These are phyloP conservation scores for Hofmannophila pseudospretella DNA, from an alignment of 2,888 invertebrate species.

Conservation along the genomic window DNA sequence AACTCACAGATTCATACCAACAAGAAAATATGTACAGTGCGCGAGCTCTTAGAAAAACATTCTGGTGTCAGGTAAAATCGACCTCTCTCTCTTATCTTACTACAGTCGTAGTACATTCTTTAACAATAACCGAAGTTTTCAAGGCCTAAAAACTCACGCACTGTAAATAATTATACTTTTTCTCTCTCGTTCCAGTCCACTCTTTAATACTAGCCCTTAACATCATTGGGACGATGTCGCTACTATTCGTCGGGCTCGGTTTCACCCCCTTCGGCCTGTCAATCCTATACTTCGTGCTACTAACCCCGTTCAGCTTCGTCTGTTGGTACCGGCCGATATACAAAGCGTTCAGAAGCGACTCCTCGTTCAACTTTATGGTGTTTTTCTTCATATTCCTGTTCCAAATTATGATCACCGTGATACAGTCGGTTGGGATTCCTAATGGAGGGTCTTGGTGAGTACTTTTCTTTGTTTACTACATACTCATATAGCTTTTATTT, in stretches of 20 bases:
- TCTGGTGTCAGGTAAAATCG: too few species aligned
- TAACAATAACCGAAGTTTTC: too few species aligned
- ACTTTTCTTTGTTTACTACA: too few species aligned
- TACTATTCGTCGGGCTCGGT: conserved; percentile 80
- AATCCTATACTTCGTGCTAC: conserved; percentile 91
- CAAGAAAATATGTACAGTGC: too few species aligned
- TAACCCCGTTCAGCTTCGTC: conserved; percentile 97
- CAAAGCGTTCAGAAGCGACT: conserved; percentile 99
- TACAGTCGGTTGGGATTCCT: conserved; percentile 92
- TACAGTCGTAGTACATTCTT: too few species aligned
- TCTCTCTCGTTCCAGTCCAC: conserved; percentile 91
- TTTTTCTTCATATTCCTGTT: conserved; percentile 99
- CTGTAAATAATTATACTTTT: too few species aligned
- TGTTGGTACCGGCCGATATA: conserved; percentile 99
- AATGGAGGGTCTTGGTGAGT: conserved; percentile 92
- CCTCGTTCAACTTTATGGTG: conserved; percentile 99
- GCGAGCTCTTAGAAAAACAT: too few species aligned
- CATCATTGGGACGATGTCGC: conserved; percentile 89
- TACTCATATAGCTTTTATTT: too few species aligned
- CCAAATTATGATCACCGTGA: conserved; percentile 92
- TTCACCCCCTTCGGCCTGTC: conserved; percentile 90
- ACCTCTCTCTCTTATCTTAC: too few species aligned
- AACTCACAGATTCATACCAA: too few species aligned
- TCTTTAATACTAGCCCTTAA: conserved; percentile 90
- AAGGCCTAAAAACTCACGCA: too few species aligned